Conservation (phyloP, 2,113 vertebrate species). For the Ciconia maguari region DNA sequence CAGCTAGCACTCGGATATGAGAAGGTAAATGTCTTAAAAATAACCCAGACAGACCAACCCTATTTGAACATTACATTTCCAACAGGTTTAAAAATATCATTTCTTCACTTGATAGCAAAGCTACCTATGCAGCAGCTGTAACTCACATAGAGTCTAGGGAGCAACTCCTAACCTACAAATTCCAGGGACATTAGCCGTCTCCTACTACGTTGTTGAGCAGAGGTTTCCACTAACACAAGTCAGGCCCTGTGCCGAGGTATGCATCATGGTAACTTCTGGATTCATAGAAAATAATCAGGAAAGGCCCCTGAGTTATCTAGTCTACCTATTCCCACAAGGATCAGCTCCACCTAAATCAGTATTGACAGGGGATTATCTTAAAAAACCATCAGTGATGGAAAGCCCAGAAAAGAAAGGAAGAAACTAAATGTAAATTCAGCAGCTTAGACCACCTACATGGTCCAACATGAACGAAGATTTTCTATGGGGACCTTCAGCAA, state of each 20-base stretch:
- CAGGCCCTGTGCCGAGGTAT: neutral
- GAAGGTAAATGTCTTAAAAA: neutral
- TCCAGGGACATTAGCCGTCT: neutral
- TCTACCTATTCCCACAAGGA: neutral
- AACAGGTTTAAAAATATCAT: neutral
- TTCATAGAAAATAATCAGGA: neutral
- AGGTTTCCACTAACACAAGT: neutral
- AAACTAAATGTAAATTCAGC: neutral
- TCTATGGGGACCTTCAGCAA: neutral
- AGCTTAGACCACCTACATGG: neutral
- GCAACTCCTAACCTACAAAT: neutral
- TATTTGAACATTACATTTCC: neutral
- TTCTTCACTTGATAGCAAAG: neutral
- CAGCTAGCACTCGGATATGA: neutral
- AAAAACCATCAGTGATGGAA: neutral
- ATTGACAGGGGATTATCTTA: neutral
- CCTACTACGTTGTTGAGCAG: neutral
- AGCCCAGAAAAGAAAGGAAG: neutral
- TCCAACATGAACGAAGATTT: neutral
- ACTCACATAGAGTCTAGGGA: neutral
- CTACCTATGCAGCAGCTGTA: neutral
- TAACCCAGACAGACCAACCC: neutral
- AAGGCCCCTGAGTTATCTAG: neutral
- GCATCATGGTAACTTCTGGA: neutral
- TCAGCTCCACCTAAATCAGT: neutral